Evolutionary conservation across 2,888 invertebrate species (phyloP), one percentile per base, ranked within the genome.

Genomic region (Stenodera caucasica): DNA sequence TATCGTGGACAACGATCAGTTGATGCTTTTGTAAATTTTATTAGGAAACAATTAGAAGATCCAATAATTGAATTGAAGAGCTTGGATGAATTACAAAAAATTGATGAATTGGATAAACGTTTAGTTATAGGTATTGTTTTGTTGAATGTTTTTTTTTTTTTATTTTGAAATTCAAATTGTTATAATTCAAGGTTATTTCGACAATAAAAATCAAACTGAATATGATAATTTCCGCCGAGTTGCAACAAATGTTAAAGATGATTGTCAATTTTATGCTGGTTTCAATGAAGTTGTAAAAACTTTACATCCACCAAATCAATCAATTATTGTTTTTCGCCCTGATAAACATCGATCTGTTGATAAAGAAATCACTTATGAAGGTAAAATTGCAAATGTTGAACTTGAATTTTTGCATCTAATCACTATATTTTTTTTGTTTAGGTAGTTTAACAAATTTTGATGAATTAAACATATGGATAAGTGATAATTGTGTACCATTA

Each of bases 401-500:
- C 5, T 26, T 5, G 26, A 26, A 26, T 26, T 26, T 4, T 26
- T 26, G 26, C 2, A 26, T 26, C 26, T 4, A 14, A 37, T 4
- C 49, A n/a, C n/a, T n/a, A n/a, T n/a, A n/a, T n/a, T n/a, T 37
- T 37, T 2, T 37, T 37, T 37, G 15, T 14, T 85, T 80, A n/a
- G 93, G 93, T 6, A 88, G 87, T 57, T 76, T 91, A 45, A 81
- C 81, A 6, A 90, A 85, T 75, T 93, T 91, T 72, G 96, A 96
- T 73, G 92, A 94, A 69, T 76, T 98, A n/a, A 88, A 90, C 73
- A 84, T 87, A 61, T 98, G 98, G 98, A 86, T 91, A 0, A 88
- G 91, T 63, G 92, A 95, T 69, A 94, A 94, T 76, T 99, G 99
- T 79, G 92, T 98, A 37, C 98, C 99, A 0, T 82, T 98, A 12